These are phyloP conservation scores for Gallinago paraguaiae DNA, from an alignment of 2,113 vertebrate species.

Conservation along the genomic window DNA sequence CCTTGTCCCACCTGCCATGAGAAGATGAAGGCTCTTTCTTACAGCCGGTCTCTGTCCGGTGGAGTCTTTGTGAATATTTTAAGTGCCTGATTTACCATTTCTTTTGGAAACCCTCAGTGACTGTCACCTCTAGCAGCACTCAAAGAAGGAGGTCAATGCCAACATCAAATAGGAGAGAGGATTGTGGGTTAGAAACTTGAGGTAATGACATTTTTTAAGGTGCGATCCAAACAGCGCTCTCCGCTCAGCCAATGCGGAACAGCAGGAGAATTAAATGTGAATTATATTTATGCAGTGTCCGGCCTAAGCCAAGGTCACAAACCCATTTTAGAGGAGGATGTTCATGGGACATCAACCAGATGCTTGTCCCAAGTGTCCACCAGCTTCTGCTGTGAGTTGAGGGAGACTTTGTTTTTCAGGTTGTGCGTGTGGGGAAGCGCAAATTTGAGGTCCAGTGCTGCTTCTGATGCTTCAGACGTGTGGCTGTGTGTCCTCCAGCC, in stretches of 20 bases:
- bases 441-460: neutral
- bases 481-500: neutral
- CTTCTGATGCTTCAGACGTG: neutral
- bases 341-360: neutral
- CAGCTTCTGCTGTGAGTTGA: neutral
- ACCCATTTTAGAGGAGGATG: neutral
- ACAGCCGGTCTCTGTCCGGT: neutral
- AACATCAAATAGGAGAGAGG: neutral
- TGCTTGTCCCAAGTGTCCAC: neutral
- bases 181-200: neutral
- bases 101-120: neutral
- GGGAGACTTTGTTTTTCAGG: neutral
- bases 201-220: neutral
- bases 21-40: neutral
- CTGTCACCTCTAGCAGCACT: fast-evolving
- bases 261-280: neutral
- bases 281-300: neutral
- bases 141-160: neutral
- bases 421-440: neutral
- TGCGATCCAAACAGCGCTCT: neutral
- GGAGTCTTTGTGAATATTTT: neutral
- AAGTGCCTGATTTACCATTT: neutral
- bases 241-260: fast-evolving
- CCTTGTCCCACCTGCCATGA: neutral
- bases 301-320: neutral